Evolutionary conservation across 1,140 invertebrate species (phyloP).

Genomic region (Euborellia annulipes): DNA sequence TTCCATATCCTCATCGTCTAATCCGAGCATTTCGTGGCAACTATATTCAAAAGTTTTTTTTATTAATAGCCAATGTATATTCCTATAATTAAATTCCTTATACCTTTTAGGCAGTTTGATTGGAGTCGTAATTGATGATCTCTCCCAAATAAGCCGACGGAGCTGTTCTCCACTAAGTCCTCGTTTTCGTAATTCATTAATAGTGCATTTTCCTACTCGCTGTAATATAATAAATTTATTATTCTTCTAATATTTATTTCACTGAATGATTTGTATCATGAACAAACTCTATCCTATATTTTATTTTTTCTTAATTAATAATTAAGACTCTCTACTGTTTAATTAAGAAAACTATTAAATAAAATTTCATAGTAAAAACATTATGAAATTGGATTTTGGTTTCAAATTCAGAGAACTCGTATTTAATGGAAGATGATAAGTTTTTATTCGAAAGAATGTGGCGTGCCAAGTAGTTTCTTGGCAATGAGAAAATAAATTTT

Average conservation of each 20-base stretch:
- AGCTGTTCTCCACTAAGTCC: conserved; percentile 75
- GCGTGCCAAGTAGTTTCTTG: no score
- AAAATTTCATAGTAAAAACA: not conserved
- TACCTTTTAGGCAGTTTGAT: conserved; percentile 47
- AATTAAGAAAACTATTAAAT: not conserved
- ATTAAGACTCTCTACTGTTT: not conserved
- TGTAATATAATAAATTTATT: conserved; percentile 28
- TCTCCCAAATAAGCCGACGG: conserved; percentile 72
- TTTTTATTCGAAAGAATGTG: no score
- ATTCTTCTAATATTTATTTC: not conserved
- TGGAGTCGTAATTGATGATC: conserved; percentile 71
- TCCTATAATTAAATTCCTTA: conserved; percentile 13
- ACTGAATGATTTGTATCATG: not conserved
- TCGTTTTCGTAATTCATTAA: conserved; percentile 61
- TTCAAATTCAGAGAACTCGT: no score
- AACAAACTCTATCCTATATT: not conserved
- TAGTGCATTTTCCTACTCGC: conserved; percentile 75
- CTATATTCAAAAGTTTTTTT: conserved; percentile 11
- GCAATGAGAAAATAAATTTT: no score
- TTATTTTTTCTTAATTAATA: not conserved
- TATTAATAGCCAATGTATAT: conserved; percentile 6
- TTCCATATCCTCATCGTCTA: no score
- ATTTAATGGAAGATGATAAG: no score
- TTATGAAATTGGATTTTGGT: no score
- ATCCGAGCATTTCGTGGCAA: no score